phyloP scores from a whole-genome alignment of 2,113 vertebrate species.

The Polyodon spathula region DNA sequence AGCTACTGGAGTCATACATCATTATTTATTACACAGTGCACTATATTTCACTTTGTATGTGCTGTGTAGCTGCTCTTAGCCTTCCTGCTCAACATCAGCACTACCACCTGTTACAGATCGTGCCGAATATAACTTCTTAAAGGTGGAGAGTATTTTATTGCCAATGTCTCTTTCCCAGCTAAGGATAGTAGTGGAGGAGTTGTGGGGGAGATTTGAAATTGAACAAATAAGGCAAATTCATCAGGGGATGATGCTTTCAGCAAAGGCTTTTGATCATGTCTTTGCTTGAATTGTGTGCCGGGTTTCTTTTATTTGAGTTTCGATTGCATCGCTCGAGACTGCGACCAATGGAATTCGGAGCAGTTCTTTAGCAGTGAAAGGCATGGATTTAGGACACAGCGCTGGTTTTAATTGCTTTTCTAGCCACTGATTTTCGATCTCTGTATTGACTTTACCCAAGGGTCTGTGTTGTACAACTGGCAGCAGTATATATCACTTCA shows the following conservation, averaged over 20 bases:
- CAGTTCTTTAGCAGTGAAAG: not conserved
- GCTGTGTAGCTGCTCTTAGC: too few species aligned
- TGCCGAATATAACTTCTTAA: slow-evolving; percentile 27
- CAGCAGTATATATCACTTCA: not conserved
- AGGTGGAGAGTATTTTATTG: slow-evolving; percentile 8
- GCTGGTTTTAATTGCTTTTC: slow-evolving; percentile 1
- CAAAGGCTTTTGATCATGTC: slow-evolving; percentile 31
- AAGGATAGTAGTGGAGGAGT: slow-evolving; percentile 26
- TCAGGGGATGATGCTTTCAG: slow-evolving; percentile 32
- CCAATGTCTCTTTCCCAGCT: not conserved
- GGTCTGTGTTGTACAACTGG: not conserved
- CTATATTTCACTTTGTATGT: too few species aligned
- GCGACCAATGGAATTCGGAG: not conserved
- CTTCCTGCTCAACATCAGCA: too few species aligned
- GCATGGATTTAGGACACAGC: slow-evolving; percentile 28
- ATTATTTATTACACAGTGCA: too few species aligned
- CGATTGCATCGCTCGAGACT: not conserved
- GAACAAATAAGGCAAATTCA: slow-evolving; percentile 51
- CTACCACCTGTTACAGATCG: slow-evolving; percentile 7
- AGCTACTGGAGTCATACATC: too few species aligned
- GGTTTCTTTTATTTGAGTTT: slow-evolving; percentile 32
- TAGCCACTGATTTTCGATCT: slow-evolving; percentile 4
- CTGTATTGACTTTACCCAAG: not conserved
- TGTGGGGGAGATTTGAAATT: slow-evolving; percentile 45
- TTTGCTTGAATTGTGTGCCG: slow-evolving; percentile 34